Conservation (phyloP, 2,888 invertebrate genomes). For the Aleiodes leptofemur region DNA sequence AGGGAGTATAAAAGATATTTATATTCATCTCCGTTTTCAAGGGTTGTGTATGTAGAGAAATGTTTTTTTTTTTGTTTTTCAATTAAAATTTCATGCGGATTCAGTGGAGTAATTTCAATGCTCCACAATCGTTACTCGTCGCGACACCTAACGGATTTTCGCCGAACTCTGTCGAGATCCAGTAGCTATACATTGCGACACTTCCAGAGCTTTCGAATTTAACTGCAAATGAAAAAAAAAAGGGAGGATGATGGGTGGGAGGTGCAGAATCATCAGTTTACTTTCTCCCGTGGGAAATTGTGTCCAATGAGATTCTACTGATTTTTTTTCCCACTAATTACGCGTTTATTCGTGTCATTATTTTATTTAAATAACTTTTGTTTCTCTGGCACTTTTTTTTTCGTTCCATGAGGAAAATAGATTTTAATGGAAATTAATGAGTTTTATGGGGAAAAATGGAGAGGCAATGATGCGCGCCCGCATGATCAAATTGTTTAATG, state of each 20-base stretch:
- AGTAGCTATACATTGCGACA: conserved; percentile 53
- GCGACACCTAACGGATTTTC: conserved; percentile 64
- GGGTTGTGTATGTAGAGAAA: not conserved
- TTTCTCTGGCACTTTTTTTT: not conserved
- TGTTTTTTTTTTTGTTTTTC: not conserved
- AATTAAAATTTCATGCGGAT: conserved; percentile 31
- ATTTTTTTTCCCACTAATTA: conserved; percentile 1
- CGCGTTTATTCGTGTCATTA: not conserved
- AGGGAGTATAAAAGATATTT: no score
- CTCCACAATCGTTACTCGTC: conserved; percentile 42
- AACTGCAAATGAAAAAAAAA: conserved; percentile 34
- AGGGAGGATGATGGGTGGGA: conserved; percentile 51
- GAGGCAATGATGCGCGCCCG: no score
- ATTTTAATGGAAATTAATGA: no score
- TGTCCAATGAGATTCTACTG: conserved; percentile 6
- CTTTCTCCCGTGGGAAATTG: conserved; percentile 63
- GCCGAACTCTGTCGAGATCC: conserved; percentile 38
- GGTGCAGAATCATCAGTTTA: conserved; percentile 62
- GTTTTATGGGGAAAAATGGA: conserved; percentile 35
- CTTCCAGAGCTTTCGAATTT: conserved; percentile 52
- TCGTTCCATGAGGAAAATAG: not conserved
- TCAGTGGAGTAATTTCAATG: conserved; percentile 41
- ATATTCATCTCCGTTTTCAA: no score
- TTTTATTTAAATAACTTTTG: no score
- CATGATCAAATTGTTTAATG: conserved; percentile 19